Base-by-base conservation (phyloP, 1,140 invertebrate species). In the Patella vulgata region DNA sequence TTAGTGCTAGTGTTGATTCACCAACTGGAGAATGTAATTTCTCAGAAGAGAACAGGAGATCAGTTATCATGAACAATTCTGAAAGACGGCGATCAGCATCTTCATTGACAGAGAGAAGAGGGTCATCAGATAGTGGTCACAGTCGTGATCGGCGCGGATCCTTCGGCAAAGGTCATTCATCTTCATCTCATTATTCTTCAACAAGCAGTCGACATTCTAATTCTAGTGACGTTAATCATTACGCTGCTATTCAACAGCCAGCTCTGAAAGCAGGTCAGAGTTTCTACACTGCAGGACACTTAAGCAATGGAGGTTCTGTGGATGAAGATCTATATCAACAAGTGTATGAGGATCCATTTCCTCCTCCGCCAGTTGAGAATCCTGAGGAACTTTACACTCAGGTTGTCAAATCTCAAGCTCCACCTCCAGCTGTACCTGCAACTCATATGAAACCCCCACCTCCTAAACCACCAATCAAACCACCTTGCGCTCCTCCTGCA, bases 1-100 rank as follows among this genome's bases (percentile, higher is more conserved):
- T 71, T 47, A 74, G 77, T 50, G 74, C 77, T 36, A 69, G 63
- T 11, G 58, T 63, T 50, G 68, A 66, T 43, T 59, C 71, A 23
- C 58, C 60, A 1, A 68, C 70, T 1, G 65, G 61, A 54, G 74
- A 76, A 25, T 51, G 61, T 28, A 54, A 48, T 1, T 51, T 59
- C 17, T 51, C 60, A 23, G 70, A 75, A n/a, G 77, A 79, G 48
- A 66, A 71, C 42, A 73, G 70, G 51, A 60, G 68, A 0, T 67
- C 65, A 27, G 33, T 36, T 36, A 36, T 36, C 14, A 33, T 73
- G 23, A 36, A 55, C 59, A 54, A 71, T 44, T 60, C 42, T 39
- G 71, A 74, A 21, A 53, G 75, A 31, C 56, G 73, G 25, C 72
- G 70, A 63, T 78, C 73, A 47, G 69, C 75, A n/a, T 75, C 75